These are phyloP conservation scores for Apistogramma diplotaenia DNA, from an alignment of 2,113 vertebrate species.

Conservation along the genomic window DNA sequence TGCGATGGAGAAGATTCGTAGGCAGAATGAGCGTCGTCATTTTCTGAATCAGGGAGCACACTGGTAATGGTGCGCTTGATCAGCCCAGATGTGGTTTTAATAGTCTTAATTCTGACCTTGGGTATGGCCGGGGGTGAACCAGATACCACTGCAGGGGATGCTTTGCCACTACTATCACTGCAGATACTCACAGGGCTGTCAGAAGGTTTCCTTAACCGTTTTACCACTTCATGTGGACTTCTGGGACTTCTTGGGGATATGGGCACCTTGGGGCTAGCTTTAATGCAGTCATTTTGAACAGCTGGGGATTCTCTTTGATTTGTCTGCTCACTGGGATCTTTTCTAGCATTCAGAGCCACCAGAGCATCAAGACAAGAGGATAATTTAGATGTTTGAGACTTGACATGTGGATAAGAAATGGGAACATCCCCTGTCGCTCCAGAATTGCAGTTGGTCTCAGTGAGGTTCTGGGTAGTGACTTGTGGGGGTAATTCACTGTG, in stretches of 20 bases:
- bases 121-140: conserved; percentile 91
- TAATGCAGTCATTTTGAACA: conserved; percentile 77
- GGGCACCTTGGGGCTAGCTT: conserved; percentile 86
- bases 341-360: conserved; percentile 89
- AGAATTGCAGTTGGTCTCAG: conserved; percentile 70
- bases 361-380: conserved; percentile 91
- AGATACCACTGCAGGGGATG: conserved; percentile 85
- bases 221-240: conserved; percentile 88
- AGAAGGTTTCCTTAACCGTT: conserved; percentile 82
- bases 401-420: conserved; percentile 75
- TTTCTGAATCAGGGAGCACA: conserved; percentile 87
- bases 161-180: conserved; percentile 90
- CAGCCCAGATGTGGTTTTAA: conserved; percentile 93
- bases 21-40: conserved; percentile 84
- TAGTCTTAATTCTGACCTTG: conserved; percentile 95
- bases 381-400: conserved; percentile 86
- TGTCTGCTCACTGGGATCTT: conserved; percentile 77
- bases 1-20: conserved; percentile 83
- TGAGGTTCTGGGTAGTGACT: conserved; percentile 66
- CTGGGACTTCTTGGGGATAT: conserved; percentile 91
- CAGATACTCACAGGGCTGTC: conserved; percentile 92
- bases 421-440: conserved; percentile 51
- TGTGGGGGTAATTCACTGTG: conserved; percentile 67
- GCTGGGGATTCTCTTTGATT: conserved; percentile 74
- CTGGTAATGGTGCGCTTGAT: conserved; percentile 94